Evolutionary conservation across 2,888 invertebrate genomes (phyloP).

Genomic region (Tribolium freemani): DNA sequence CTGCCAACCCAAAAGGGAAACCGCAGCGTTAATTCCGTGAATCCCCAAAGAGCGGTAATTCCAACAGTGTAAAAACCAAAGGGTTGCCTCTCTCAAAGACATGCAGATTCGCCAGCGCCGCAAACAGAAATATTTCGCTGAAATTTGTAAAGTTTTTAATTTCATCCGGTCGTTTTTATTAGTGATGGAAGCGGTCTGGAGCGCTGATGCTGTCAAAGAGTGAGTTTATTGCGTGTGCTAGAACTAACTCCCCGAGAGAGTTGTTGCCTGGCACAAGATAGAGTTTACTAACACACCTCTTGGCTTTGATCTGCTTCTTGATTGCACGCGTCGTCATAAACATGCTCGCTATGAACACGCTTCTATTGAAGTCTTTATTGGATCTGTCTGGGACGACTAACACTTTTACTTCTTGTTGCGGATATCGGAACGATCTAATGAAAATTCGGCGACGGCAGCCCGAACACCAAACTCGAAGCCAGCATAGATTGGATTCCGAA

Average conservation of each 20-base stretch:
- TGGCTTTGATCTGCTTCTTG: conserved; percentile 60
- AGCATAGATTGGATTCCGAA: no score
- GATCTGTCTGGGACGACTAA: conserved; percentile 30
- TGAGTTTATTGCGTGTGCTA: conserved; percentile 48
- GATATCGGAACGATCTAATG: conserved; percentile 1
- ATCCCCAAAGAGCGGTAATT: conserved; percentile 61
- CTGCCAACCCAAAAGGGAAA: conserved; percentile 32
- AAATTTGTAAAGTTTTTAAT: conserved; percentile 21
- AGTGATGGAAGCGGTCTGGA: conserved; percentile 18
- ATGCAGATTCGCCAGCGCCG: conserved; percentile 55
- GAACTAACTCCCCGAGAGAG: conserved; percentile 52
- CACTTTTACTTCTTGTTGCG: conserved; percentile 36
- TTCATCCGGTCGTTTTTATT: conserved; percentile 9
- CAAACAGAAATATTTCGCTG: conserved; percentile 26
- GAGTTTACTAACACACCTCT: conserved; percentile 63
- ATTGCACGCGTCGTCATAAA: conserved; percentile 58
- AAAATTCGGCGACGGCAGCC: not conserved
- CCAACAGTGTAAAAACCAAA: conserved; percentile 59
- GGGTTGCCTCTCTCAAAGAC: conserved; percentile 60
- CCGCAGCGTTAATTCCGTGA: conserved; percentile 42
- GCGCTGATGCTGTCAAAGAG: conserved; percentile 42
- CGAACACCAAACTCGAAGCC: no score
- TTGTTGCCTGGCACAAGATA: conserved; percentile 52
- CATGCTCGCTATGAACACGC: conserved; percentile 49
- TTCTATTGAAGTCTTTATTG: conserved; percentile 42